These are phyloP conservation scores for Polypterus bichir DNA, from an alignment of 2,113 vertebrate genomes.

Conservation along the genomic window DNA sequence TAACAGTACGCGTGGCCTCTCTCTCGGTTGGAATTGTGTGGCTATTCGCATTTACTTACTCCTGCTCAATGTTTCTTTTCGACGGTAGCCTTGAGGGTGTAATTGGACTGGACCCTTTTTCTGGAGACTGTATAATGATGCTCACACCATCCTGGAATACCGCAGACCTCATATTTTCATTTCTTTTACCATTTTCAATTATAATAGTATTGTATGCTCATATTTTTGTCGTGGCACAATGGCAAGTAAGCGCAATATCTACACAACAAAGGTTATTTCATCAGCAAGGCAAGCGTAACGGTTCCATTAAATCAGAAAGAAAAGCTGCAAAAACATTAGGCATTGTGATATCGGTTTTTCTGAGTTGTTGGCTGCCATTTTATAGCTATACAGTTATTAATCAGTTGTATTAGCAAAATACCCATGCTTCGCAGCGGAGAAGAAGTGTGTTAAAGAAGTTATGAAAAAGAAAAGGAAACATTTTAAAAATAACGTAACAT, in stretches of 20 bases:
- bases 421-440: no score
- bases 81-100: background rate
- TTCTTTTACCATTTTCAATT: conserved; percentile 3
- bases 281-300: background rate
- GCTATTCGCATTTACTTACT: background rate
- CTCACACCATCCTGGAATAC: background rate
- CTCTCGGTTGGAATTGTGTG: background rate
- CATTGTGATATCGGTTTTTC: conserved; percentile 5
- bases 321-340: conserved; percentile 11
- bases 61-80: background rate
- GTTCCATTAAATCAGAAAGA: background rate
- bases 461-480: no score
- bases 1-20: background rate
- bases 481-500: no score
- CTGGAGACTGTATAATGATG: background rate
- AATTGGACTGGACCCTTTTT: background rate
- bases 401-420: no score
- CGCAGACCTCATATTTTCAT: background rate
- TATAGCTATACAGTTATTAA: conserved; percentile 1
- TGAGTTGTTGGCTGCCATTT: conserved; percentile 6
- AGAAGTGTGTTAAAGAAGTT: no score
- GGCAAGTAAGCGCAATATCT: background rate
- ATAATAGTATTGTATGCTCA: conserved; percentile 7
- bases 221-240: conserved; percentile 4
- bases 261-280: background rate